Percentiles rank a stretch among this genome's conserved stretches.
Conservation (phyloP, 1,140 invertebrate genomes). For the Hormaphis cornu region DNA sequence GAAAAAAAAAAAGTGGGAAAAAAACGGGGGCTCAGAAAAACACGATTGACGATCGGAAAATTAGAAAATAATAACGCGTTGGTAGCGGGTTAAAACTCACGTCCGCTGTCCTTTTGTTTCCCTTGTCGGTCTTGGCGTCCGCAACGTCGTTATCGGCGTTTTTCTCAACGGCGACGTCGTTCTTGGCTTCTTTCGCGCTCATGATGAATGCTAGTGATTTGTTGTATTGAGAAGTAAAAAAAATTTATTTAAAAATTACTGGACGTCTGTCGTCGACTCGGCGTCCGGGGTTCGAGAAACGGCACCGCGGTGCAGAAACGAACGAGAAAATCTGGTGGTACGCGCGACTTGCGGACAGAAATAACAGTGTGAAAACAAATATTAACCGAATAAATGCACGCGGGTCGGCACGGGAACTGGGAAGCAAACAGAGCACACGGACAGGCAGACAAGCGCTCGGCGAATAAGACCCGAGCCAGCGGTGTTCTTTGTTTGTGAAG, state of each 20-base stretch:
- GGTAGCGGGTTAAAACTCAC: slow-evolving; percentile 52
- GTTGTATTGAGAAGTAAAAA: slow-evolving; percentile 1
- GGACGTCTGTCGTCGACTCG: neutral
- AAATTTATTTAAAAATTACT: too few relatives aligned
- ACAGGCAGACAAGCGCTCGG: slow-evolving; percentile 3
- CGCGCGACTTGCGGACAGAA: slow-evolving; percentile 37
- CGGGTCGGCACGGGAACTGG: slow-evolving; percentile 11
- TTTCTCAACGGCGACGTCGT: slow-evolving; percentile 71
- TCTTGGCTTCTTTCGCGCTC: slow-evolving; percentile 75
- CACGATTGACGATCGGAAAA: neutral
- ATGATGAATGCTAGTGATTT: slow-evolving; percentile 47
- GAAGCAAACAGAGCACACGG: slow-evolving; percentile 13
- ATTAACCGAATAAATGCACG: slow-evolving; percentile 9
- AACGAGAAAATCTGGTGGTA: neutral
- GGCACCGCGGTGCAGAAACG: neutral
- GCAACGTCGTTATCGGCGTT: slow-evolving; percentile 57
- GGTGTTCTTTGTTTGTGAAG: slow-evolving; percentile 32
- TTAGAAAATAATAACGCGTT: neutral
- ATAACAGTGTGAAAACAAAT: slow-evolving; percentile 39
- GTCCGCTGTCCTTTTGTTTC: slow-evolving; percentile 76
- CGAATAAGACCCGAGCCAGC: slow-evolving; percentile 18
- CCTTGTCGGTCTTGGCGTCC: slow-evolving; percentile 71
- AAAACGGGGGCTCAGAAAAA: neutral
- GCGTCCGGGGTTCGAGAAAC: neutral
- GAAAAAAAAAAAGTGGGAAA: too few relatives aligned